Percentiles rank a stretch among this genome's conserved stretches.
Conservation (phyloP, 1,140 invertebrate species). For the Temnothorax curvispinosus region DNA sequence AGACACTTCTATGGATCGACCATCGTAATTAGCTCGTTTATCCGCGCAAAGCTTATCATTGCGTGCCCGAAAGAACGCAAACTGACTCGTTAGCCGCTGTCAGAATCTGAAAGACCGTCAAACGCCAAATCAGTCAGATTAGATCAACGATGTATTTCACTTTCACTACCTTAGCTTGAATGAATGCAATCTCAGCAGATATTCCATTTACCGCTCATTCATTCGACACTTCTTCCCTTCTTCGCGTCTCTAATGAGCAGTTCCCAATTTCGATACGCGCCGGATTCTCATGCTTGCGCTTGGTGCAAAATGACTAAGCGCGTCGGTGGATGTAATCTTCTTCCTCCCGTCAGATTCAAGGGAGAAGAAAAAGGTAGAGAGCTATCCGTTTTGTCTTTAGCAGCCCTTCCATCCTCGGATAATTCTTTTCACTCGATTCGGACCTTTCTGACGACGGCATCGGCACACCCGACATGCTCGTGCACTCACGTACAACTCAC, state of each 20-base stretch:
- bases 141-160: slow-evolving; percentile 10
- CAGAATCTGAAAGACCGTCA: not conserved
- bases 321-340: slow-evolving; percentile 74
- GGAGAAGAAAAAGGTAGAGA: not conserved
- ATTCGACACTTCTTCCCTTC: slow-evolving; percentile 57
- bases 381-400: slow-evolving; percentile 28
- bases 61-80: slow-evolving; percentile 5
- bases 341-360: slow-evolving; percentile 40
- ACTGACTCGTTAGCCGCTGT: not conserved
- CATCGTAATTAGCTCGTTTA: slow-evolving; percentile 80
- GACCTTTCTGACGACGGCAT: slow-evolving; percentile 30
- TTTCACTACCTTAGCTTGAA: slow-evolving; percentile 55
- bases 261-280: slow-evolving; percentile 50
- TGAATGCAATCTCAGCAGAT: slow-evolving; percentile 49
- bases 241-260: slow-evolving; percentile 64
- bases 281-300: slow-evolving; percentile 48
- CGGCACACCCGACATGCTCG: slow-evolving; percentile 65
- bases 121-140: not conserved
- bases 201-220: slow-evolving; percentile 63
- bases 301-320: slow-evolving; percentile 71
- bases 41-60: slow-evolving; percentile 33
- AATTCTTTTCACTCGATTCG: slow-evolving; percentile 57
- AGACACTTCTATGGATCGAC: slow-evolving; percentile 68
- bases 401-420: not conserved
- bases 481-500: slow-evolving; percentile 78